Conservation (phyloP, 2,888 invertebrate genomes). For the Teinopalpus imperialis region DNA sequence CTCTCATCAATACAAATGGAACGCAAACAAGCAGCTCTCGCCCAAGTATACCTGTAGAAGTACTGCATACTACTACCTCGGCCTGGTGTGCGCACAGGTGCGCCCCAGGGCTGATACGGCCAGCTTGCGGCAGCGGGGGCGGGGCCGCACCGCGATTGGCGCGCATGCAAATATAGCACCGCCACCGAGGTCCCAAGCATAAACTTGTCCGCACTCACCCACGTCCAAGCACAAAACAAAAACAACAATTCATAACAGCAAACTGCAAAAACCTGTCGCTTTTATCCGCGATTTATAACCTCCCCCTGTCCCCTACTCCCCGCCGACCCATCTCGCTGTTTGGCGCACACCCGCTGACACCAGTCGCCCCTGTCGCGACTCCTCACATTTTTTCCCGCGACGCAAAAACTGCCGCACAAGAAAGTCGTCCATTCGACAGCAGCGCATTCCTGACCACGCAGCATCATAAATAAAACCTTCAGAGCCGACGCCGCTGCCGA, state of each 20-base stretch:
- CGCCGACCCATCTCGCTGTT: no score
- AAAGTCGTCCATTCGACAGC: constrained; percentile 14
- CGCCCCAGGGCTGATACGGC: no score
- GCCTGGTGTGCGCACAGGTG: no score
- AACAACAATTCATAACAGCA: constrained; percentile 65
- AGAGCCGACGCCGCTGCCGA: constrained; percentile 3
- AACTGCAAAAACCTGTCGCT: constrained; percentile 65
- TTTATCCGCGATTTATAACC: constrained; percentile 65
- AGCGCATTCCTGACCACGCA: constrained; percentile 13
- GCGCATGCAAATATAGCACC: constrained; percentile 65
- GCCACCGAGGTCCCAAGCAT: no score
- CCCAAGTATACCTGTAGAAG: no score
- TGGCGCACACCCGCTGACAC: constrained; percentile 28
- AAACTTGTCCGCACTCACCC: no score
- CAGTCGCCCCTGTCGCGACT: constrained; percentile 14
- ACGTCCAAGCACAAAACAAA: no score
- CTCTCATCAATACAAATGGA: no score
- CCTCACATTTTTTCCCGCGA: constrained; percentile 30
- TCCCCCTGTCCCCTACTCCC: constrained; percentile 14
- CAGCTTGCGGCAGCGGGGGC: no score
- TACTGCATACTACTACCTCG: no score
- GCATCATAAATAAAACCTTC: constrained; percentile 5
- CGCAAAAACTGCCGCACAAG: constrained; percentile 34
- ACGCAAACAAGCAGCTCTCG: no score
- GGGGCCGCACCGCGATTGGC: constrained; percentile 43